Conservation (phyloP, 1,140 invertebrate species). For the Aphis craccivora region DNA sequence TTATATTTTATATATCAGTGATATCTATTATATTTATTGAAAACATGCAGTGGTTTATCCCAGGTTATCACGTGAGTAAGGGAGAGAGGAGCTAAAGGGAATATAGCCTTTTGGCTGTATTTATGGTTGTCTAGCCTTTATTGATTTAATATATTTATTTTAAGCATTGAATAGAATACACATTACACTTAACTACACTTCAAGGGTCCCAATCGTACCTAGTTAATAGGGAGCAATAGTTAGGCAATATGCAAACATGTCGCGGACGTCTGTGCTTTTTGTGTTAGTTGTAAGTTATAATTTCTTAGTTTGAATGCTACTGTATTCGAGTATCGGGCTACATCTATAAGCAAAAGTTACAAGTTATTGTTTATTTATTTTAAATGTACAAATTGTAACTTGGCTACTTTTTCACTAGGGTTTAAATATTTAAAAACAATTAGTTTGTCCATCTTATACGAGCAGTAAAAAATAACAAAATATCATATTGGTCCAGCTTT, state of each 20-base stretch:
- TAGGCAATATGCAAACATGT: too few relatives aligned
- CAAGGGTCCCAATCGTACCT: too few relatives aligned
- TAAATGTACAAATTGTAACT: not conserved
- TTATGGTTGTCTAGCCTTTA: not conserved
- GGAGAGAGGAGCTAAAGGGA: accelerated
- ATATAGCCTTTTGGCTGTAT: not conserved
- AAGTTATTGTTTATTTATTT: not conserved
- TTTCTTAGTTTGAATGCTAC: too few relatives aligned
- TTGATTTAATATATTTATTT: not conserved
- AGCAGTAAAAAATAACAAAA: not conserved
- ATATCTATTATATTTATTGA: not conserved
- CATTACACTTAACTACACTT: not conserved
- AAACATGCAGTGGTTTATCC: not conserved
- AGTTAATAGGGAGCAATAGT: too few relatives aligned
- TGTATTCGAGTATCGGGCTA: too few relatives aligned
- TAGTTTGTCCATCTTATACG: not conserved
- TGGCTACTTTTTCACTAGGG: not conserved
- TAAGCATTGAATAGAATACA: not conserved
- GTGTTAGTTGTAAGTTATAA: too few relatives aligned
- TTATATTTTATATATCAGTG: not conserved
- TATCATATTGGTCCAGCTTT: not conserved
- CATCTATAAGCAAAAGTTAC: too few relatives aligned
- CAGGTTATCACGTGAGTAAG: too few relatives aligned
- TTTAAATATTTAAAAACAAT: not conserved
- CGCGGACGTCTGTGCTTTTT: too few relatives aligned